phyloP scores from a whole-genome alignment of 2,888 invertebrate species.

The Pyrrhosoma nymphula region DNA sequence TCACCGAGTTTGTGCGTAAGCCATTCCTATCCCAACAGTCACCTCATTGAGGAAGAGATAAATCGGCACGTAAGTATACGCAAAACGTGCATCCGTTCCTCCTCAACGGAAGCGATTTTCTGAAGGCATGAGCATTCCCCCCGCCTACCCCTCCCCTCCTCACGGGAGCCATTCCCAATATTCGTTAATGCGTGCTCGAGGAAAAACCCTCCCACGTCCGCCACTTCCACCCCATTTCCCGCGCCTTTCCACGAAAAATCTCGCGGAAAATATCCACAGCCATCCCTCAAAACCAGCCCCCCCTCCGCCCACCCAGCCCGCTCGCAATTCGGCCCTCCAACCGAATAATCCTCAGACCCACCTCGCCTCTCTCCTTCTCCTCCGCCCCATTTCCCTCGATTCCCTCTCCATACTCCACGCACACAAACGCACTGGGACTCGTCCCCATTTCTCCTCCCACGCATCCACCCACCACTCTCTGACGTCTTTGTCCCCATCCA shows the following conservation, averaged over 20 bases:
- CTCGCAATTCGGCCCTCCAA: neutral
- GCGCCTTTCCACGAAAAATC: neutral
- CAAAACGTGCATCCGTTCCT: neutral
- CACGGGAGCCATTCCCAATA: neutral
- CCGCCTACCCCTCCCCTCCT: too few species aligned
- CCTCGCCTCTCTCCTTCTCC: neutral
- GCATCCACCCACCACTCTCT: too few species aligned
- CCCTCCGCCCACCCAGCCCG: neutral
- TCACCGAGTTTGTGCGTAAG: too few species aligned
- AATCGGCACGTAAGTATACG: too few species aligned
- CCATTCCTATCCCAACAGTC: too few species aligned
- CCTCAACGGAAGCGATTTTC: neutral
- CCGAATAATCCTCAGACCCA: neutral
- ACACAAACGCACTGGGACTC: neutral
- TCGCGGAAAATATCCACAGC: neutral
- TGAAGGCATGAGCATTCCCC: neutral
- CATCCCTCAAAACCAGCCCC: neutral
- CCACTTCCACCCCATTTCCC: constrained; percentile 5
- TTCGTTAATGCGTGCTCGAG: constrained; percentile 29
- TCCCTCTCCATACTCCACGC: neutral
- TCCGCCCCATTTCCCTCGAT: neutral
- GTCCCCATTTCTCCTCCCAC: neutral
- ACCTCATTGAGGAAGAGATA: too few species aligned
- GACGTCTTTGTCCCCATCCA: too few species aligned
- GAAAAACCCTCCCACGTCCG: neutral